phyloP scores from a whole-genome alignment of 2,888 invertebrate species.

The Catocala fraxini region DNA sequence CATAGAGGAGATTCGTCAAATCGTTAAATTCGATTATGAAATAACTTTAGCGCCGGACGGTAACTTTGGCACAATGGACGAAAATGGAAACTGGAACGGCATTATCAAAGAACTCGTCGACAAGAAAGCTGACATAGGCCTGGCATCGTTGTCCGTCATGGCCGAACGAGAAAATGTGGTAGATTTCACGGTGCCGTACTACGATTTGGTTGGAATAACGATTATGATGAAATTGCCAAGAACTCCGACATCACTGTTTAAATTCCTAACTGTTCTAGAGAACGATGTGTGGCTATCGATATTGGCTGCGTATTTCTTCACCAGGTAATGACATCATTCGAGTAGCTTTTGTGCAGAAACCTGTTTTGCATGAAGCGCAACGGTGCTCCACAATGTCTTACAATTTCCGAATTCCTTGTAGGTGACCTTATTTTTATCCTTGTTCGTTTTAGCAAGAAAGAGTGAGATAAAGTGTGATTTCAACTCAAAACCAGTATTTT shows the following conservation, averaged over 20 bases:
- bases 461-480: slow-evolving; percentile 32
- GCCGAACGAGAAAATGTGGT: slow-evolving; percentile 98
- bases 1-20: slow-evolving; percentile 94
- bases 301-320: slow-evolving; percentile 97
- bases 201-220: slow-evolving; percentile 98
- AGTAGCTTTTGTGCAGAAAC: slow-evolving; percentile 51
- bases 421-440: slow-evolving; percentile 51
- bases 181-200: slow-evolving; percentile 99
- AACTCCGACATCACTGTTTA: slow-evolving; percentile 97
- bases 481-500: slow-evolving; percentile 36
- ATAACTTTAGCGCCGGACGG: slow-evolving; percentile 93
- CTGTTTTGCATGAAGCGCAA: slow-evolving; percentile 44
- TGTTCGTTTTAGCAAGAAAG: slow-evolving; percentile 28
- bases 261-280: slow-evolving; percentile 98
- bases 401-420: slow-evolving; percentile 59
- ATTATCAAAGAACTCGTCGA: slow-evolving; percentile 94
- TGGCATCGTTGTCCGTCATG: slow-evolving; percentile 98
- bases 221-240: slow-evolving; percentile 97
- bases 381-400: slow-evolving; percentile 34
- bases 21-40: slow-evolving; percentile 96
- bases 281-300: slow-evolving; percentile 99
- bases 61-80: slow-evolving; percentile 96
- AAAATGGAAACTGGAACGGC: slow-evolving; percentile 94
- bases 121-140: slow-evolving; percentile 96
- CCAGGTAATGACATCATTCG: slow-evolving; percentile 88